A percentile compares a stretch with the other conserved stretches of the same genome.
Conservation (phyloP, 2,797 vertebrate genomes). For the Morelia viridis region DNA sequence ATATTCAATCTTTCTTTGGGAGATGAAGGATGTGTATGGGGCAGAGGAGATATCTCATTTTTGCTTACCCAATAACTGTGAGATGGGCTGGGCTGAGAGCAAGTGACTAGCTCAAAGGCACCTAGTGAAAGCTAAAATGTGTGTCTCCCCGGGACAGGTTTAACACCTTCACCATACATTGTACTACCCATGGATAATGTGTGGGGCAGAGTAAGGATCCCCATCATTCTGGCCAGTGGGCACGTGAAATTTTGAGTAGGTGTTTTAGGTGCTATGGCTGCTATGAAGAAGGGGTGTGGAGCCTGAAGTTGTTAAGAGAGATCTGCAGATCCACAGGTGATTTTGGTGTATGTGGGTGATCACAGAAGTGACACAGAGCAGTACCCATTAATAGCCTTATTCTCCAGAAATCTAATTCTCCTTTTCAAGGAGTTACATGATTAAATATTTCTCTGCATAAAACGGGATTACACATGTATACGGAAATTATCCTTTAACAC, state of each 20-base stretch:
- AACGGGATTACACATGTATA: background rate
- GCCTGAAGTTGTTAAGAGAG: background rate
- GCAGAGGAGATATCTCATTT: background rate
- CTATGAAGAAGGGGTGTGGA: background rate
- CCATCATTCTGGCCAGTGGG: background rate
- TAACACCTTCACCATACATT: background rate
- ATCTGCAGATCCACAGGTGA: background rate
- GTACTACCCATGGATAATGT: background rate
- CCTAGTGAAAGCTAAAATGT: too few relatives aligned
- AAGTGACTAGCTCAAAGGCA: background rate
- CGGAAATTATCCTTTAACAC: background rate
- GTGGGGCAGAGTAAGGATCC: background rate
- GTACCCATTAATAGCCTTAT: background rate
- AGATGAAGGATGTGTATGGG: background rate
- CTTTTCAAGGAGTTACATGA: background rate
- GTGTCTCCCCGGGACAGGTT: background rate
- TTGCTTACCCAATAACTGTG: background rate
- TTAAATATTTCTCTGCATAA: background rate
- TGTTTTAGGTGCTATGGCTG: background rate
- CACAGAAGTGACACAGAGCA: background rate
- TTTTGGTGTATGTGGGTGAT: background rate
- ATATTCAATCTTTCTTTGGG: background rate
- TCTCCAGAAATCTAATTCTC: background rate
- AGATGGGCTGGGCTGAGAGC: background rate
- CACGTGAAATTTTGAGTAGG: background rate